Percentiles rank a stretch among this genome's conserved stretches.
Conservation (phyloP, 2,888 invertebrate genomes). For the Myopa tessellatipennis region DNA sequence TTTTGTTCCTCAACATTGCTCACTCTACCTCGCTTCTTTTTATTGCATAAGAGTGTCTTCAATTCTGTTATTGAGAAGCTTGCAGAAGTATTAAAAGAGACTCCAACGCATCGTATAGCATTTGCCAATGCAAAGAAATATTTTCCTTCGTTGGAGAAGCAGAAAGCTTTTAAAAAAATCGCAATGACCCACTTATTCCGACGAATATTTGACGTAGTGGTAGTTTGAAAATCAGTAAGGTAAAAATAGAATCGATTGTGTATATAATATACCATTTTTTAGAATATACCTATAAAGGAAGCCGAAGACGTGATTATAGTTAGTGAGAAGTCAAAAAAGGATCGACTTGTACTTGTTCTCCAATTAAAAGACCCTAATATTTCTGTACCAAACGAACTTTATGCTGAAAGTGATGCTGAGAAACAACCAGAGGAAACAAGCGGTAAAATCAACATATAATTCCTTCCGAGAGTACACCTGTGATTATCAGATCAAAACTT, state of each 20-base stretch:
- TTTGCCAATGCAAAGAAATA: slow-evolving; percentile 69
- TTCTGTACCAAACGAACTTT: slow-evolving; percentile 69
- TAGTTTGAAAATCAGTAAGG: slow-evolving; percentile 55
- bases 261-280: neutral
- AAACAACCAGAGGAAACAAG: slow-evolving; percentile 63
- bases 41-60: slow-evolving; percentile 71
- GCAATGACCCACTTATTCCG: slow-evolving; percentile 69
- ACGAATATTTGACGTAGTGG: slow-evolving; percentile 70
- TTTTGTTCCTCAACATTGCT: slow-evolving; percentile 70
- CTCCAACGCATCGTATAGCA: slow-evolving; percentile 70
- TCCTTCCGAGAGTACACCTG: neutral
- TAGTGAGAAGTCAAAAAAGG: slow-evolving; percentile 47
- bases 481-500: neutral
- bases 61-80: slow-evolving; percentile 59
- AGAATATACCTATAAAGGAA: slow-evolving; percentile 40
- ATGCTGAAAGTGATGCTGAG: slow-evolving; percentile 69
- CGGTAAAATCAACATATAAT: slow-evolving; percentile 40
- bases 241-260: neutral
- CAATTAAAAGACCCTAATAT: slow-evolving; percentile 72
- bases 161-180: slow-evolving; percentile 56
- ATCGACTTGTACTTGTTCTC: slow-evolving; percentile 70
- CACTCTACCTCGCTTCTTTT: slow-evolving; percentile 75
- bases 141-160: slow-evolving; percentile 46
- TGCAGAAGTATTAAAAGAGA: slow-evolving; percentile 64
- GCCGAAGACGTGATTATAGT: slow-evolving; percentile 28